Evolutionary conservation across 1,140 invertebrate species (phyloP).

Genomic region (Tenebrio molitor): DNA sequence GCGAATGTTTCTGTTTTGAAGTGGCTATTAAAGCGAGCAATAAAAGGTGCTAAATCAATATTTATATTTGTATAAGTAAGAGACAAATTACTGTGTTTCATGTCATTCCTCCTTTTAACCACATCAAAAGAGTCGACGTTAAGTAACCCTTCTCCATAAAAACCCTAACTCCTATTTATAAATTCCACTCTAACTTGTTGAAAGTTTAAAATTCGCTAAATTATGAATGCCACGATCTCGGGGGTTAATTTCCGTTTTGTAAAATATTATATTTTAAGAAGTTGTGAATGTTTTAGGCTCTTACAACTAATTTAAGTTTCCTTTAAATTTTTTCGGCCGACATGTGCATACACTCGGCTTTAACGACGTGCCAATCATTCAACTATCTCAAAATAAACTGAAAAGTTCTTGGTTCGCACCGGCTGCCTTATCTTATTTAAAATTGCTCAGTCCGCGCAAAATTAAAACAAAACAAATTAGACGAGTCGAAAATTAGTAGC

Average conservation of each 20-base stretch:
- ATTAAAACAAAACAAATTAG: conserved; percentile 35
- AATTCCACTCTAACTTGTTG: conserved; percentile 26
- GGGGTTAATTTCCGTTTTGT: conserved; percentile 22
- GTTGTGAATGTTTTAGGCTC: not conserved
- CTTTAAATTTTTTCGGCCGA: not conserved
- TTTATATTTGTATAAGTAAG: conserved; percentile 28
- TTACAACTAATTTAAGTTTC: conserved; percentile 3
- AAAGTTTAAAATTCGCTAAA: conserved; percentile 30
- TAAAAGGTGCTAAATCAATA: conserved; percentile 23
- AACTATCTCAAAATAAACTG: conserved; percentile 14
- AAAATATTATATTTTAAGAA: conserved; percentile 17
- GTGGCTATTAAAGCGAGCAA: conserved; percentile 7
- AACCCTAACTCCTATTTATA: conserved; percentile 29
- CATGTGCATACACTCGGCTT: conserved; percentile 6
- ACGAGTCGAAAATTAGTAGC: conserved; percentile 21
- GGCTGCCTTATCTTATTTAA: conserved; percentile 27
- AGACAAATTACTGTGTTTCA: conserved; percentile 25
- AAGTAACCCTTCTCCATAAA: conserved; percentile 22
- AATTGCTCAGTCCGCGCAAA: conserved; percentile 17
- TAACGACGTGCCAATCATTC: conserved; percentile 13
- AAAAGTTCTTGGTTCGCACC: not conserved
- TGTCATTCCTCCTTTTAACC: conserved; percentile 27
- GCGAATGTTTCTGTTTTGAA: conserved; percentile 2
- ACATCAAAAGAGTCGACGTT: conserved; percentile 25
- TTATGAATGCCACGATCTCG: conserved; percentile 13